Base-by-base conservation (phyloP, 2,888 invertebrate genomes). In the Zaprionus bogoriensis region DNA sequence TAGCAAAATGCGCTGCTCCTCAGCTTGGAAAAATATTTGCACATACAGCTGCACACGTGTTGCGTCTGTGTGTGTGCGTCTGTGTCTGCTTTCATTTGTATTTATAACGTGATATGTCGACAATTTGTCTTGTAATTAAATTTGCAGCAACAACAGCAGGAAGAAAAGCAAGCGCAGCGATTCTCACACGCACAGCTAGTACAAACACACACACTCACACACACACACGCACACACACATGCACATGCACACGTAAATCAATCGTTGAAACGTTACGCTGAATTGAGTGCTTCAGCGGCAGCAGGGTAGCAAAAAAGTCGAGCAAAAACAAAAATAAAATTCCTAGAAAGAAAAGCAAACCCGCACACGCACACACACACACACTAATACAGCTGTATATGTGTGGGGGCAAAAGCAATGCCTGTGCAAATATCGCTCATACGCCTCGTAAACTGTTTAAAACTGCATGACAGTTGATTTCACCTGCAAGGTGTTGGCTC, bases 401-500 rank as follows among this genome's bases (percentile, higher is more conserved):
- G 14, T 22, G 14, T 30, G 20, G 39, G 39, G 51, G 50, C 58
- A 51, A 63, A 71, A 68, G 69, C 63, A 68, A 45, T 52, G 64
- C 59, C 58, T 63, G 65, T 44, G 62, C 68, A 81, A 85, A 79
- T 85, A 79, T 68, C 79, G 63, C 78, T 82, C 85, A 79, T 79
- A 81, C 85, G 85, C 67, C 77, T 77, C 78, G 84, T 79, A 80
- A 84, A 81, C 78, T 73, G 86, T 75, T 85, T 85, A 69, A 82
- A 80, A 75, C 79, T 82, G 86, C 79, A 79, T 79, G 76, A 80
- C 79, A 79, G 69, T 73, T 79, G 83, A 82, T 73, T 82, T 75
- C 69, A 78, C 68, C 83, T 57, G 61, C 74, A 67, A 61, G 62
- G 66, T 67, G 74, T 74, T 59, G 48, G 66, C 42, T 46, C 52